Evolutionary conservation across 2,888 invertebrate species (phyloP).

Genomic region (Papilio demoleus): DNA sequence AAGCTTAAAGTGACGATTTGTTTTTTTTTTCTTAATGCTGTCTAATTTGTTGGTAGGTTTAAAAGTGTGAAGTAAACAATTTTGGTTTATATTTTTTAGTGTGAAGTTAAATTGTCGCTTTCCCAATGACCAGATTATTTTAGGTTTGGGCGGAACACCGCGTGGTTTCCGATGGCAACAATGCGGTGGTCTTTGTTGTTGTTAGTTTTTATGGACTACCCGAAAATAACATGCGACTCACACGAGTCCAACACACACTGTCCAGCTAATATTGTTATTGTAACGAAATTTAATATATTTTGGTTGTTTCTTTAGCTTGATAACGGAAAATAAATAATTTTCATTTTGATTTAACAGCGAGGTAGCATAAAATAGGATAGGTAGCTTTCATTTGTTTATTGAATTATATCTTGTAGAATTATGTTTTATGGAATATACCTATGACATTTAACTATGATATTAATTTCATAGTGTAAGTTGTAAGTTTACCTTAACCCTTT

Average conservation of each 20-base stretch:
- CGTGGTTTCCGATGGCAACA: constrained; percentile 64
- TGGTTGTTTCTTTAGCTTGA: not conserved
- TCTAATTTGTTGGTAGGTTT: not conserved
- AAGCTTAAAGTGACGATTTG: not conserved
- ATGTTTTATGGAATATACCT: too few species aligned
- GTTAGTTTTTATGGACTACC: constrained; percentile 70
- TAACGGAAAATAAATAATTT: not conserved
- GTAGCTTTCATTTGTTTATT: too few species aligned
- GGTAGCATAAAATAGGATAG: too few species aligned
- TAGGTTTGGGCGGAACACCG: constrained; percentile 67
- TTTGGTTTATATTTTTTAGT: not conserved
- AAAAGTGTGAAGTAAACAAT: not conserved
- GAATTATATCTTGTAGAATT: too few species aligned
- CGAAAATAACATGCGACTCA: constrained; percentile 67
- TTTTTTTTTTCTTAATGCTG: not conserved
- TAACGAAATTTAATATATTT: not conserved
- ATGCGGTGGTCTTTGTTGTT: constrained; percentile 77
- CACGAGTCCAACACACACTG: constrained; percentile 65
- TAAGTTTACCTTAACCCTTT: too few species aligned
- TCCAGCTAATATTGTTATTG: constrained; percentile 44
- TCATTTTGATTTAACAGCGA: too few species aligned
- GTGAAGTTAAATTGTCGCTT: constrained; percentile 25
- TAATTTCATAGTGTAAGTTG: too few species aligned
- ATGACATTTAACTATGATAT: too few species aligned
- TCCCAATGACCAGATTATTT: constrained; percentile 57